Evolutionary conservation across 1,140 invertebrate genomes (phyloP).

Genomic region (Temnothorax curvispinosus): DNA sequence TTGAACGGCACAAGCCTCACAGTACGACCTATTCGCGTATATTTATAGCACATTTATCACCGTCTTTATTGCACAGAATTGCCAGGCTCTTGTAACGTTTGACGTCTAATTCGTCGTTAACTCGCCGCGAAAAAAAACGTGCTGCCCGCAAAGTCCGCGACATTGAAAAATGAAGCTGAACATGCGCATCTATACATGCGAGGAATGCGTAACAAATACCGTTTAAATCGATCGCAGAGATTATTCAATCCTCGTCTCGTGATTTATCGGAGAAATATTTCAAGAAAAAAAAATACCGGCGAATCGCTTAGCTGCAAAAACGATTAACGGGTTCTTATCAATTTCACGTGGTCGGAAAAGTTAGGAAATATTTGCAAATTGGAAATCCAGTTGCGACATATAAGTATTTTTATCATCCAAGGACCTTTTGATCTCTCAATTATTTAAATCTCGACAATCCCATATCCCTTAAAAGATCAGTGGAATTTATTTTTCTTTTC

Average conservation of each 20-base stretch:
- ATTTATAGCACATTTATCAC: conserved; percentile 56
- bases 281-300: neutral
- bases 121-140: conserved; percentile 8
- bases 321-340: neutral
- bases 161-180: neutral
- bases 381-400: neutral
- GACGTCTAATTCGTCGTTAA: conserved; percentile 46
- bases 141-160: neutral
- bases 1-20: neutral
- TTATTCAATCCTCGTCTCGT: neutral
- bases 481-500: too few relatives aligned
- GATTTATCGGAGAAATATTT: neutral
- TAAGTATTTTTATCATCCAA: neutral
- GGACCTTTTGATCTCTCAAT: too few relatives aligned
- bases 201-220: neutral
- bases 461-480: neutral
- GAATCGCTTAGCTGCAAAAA: neutral
- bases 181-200: neutral
- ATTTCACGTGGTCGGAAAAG: neutral
- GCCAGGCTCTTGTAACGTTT: conserved; percentile 3
- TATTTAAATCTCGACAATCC: neutral
- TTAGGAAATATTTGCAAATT: neutral
- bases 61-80: conserved; percentile 51
- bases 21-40: conserved; percentile 42
- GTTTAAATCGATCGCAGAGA: neutral